Percentiles rank a stretch among this genome's conserved stretches.
phyloP scores from a whole-genome alignment of 2,113 vertebrate genomes.

The Alectura lathami region DNA sequence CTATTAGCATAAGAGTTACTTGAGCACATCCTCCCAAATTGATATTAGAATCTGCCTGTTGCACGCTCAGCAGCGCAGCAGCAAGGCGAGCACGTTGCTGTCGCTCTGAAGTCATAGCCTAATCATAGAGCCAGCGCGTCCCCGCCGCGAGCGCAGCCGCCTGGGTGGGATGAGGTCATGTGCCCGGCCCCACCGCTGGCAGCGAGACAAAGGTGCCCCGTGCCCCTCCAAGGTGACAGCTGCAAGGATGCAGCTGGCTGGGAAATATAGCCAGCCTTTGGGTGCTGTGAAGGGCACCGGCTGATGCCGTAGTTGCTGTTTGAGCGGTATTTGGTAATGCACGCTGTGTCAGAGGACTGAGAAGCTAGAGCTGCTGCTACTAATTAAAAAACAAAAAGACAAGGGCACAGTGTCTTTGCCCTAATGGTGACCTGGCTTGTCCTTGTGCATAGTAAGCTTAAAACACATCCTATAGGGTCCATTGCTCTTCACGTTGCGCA shows the following conservation, averaged over 20 bases:
- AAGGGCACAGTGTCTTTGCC: neutral
- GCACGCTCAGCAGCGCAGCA: neutral
- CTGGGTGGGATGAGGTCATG: neutral
- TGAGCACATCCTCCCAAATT: neutral
- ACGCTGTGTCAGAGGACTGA: accelerated
- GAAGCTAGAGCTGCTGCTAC: neutral
- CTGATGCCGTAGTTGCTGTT: neutral
- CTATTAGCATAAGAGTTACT: neutral
- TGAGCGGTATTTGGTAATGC: neutral
- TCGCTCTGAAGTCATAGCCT: neutral
- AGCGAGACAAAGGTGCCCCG: neutral
- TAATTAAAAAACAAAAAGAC: neutral
- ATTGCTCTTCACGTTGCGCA: accelerated
- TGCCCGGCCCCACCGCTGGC: neutral
- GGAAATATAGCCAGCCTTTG: neutral
- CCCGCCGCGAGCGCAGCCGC: neutral
- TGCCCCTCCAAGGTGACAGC: accelerated
- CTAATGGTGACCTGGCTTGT: neutral
- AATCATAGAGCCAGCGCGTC: neutral
- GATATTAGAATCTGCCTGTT: neutral
- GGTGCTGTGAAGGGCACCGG: neutral
- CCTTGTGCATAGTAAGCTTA: neutral
- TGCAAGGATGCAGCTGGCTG: neutral
- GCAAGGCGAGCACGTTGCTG: neutral
- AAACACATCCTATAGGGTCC: accelerated